A percentile compares a stretch with the other conserved stretches of the same genome.
Evolutionary conservation across 2,113 vertebrate species (phyloP).

Genomic region (Centrocercus urophasianus): DNA sequence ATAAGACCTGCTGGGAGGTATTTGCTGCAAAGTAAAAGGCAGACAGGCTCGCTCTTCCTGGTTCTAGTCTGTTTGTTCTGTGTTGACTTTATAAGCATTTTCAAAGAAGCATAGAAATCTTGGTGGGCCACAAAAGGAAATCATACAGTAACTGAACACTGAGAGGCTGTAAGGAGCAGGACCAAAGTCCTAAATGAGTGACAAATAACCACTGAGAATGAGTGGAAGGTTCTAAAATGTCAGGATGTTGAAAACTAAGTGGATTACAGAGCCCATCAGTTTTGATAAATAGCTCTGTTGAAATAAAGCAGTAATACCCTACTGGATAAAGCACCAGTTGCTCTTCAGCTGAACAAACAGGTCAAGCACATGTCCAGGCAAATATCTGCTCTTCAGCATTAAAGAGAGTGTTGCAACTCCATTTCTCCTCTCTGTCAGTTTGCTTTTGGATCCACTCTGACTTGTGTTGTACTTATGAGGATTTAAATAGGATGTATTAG

Average conservation of each 20-base stretch:
- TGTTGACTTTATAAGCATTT: not conserved
- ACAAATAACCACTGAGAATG: not conserved
- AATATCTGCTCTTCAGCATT: not conserved
- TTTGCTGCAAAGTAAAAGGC: not conserved
- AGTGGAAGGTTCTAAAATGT: not conserved
- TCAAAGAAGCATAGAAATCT: not conserved
- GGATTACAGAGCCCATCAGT: not conserved
- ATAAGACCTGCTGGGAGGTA: constrained; percentile 50
- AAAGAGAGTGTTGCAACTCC: not conserved
- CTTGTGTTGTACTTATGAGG: not conserved
- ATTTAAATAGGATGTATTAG: not conserved
- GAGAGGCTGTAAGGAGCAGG: not conserved
- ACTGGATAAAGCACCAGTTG: not conserved
- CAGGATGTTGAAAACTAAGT: not conserved
- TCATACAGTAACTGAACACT: fast-evolving
- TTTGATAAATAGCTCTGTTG: not conserved
- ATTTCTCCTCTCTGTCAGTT: not conserved
- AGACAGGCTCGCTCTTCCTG: not conserved
- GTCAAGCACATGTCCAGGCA: not conserved
- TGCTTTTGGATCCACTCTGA: not conserved
- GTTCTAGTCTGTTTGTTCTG: fast-evolving
- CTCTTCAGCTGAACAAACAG: not conserved
- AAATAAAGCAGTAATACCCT: not conserved
- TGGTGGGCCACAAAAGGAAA: not conserved
- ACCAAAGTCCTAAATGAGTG: not conserved